phyloP scores from a whole-genome alignment of 2,797 vertebrate genomes.

The Bradypodion ventrale region DNA sequence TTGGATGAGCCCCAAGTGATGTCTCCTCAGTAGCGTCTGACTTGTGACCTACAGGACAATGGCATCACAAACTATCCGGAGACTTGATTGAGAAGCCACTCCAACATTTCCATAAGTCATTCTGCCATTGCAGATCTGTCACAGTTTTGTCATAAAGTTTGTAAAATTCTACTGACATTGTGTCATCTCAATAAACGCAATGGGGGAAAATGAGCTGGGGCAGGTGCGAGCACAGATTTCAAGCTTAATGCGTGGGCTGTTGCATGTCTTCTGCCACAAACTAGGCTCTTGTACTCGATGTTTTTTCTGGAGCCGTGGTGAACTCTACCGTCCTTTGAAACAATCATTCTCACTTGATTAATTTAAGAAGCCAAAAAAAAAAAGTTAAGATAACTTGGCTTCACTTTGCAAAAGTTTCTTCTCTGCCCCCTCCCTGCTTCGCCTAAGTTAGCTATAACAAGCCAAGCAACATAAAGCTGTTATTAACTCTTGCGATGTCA shows the following conservation, averaged over 20 bases:
- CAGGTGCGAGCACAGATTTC: constrained; percentile 77
- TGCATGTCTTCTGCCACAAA: constrained; percentile 77
- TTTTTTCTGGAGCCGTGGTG: constrained; percentile 73
- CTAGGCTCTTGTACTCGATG: constrained; percentile 75
- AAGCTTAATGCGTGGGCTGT: constrained; percentile 77
- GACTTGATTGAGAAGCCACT: constrained; percentile 76
- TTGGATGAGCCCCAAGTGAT: constrained; percentile 71
- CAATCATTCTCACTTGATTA: constrained; percentile 72
- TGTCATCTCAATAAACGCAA: constrained; percentile 78
- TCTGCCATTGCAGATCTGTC: constrained; percentile 77
- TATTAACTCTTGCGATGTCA: constrained; percentile 50
- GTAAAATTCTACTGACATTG: constrained; percentile 76
- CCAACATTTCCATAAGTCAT: constrained; percentile 77
- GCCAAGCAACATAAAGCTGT: constrained; percentile 57
- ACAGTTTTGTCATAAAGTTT: constrained; percentile 78
- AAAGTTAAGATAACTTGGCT: constrained; percentile 64
- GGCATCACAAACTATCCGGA: constrained; percentile 74
- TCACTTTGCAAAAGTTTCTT: constrained; percentile 55
- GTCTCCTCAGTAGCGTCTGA: constrained; percentile 66
- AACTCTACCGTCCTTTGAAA: constrained; percentile 75
- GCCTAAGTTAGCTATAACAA: constrained; percentile 61
- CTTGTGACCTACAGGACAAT: constrained; percentile 74
- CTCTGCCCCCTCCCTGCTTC: constrained; percentile 2
- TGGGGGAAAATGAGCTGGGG: constrained; percentile 73
- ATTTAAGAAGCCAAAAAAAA: constrained; percentile 65